A percentile compares a stretch with the other conserved stretches of the same genome.
Evolutionary conservation across 2,113 vertebrate species (phyloP).

Genomic region (Chrysemys picta): DNA sequence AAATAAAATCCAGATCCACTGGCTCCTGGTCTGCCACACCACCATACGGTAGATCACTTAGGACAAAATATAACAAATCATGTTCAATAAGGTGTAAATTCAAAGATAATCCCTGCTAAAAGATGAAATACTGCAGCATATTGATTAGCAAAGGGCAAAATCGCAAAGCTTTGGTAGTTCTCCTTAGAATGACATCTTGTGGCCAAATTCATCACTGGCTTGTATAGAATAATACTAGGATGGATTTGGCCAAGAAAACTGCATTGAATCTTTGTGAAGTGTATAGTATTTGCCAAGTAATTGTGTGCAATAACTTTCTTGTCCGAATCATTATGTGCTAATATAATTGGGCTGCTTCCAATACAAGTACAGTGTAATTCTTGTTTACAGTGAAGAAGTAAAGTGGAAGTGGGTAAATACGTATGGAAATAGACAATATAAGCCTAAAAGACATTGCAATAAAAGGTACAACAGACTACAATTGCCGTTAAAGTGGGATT

Average conservation of each 20-base stretch:
- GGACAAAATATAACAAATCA: background rate
- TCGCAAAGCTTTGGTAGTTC: background rate
- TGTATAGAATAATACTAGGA: background rate
- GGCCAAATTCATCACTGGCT: background rate
- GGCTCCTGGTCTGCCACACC: background rate
- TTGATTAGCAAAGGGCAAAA: background rate
- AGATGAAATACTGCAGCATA: background rate
- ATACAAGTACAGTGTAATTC: background rate
- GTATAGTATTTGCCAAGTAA: background rate
- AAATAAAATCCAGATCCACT: background rate
- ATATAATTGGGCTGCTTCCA: background rate
- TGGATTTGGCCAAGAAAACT: background rate
- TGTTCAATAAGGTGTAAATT: background rate
- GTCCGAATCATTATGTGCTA: background rate
- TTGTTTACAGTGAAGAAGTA: background rate
- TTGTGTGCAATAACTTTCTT: background rate
- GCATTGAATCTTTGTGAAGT: background rate
- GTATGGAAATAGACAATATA: background rate
- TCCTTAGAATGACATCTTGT: background rate
- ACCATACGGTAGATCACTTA: background rate
- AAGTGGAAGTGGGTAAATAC: background rate
- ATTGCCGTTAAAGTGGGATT: background rate
- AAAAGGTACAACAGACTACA: background rate
- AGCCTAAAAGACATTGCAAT: background rate
- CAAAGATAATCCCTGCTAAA: background rate